Base-by-base conservation (phyloP, 2,797 vertebrate species). In the Melanotaenia maccullochi region DNA sequence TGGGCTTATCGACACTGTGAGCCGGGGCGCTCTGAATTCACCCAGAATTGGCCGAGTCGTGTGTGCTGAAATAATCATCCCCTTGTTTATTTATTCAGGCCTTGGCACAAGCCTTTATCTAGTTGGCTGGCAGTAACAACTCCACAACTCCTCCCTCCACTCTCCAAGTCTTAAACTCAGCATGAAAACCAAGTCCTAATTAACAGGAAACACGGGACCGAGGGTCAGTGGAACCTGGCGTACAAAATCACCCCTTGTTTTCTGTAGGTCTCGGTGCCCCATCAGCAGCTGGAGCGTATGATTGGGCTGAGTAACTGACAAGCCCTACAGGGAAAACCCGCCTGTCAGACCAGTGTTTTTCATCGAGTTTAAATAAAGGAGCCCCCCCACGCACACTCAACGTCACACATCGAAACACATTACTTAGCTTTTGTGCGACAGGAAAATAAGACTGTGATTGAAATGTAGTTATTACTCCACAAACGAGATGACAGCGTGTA, bases 11-110 rank as follows among this genome's bases (percentile, higher is more conserved):
- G 3, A 77, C 63, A 5, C 75, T 35, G 76, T 35, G 81, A 90
- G 87, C 86, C 7, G 78, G 69, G 80, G 75, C 77, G 44, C 85
- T 87, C 81, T 87, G 90, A 88, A 93, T 92, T 93, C 91, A 81
- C 82, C 85, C 73, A 74, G 89, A 93, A 89, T 90, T 83, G 90
- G 78, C 70, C 42, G 59, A 84, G 89, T 85, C 87, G 80, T 89
- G 91, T 88, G 87, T 83, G 76, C 82, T 83, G 86, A 89, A 90
- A 90, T 91, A 93, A 91, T 93, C 90, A 84, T 85, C 70, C 65
- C 71, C 72, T 83, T 92, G 90, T 94, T 94, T 94, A 90, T 93
- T 94, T 93, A 87, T 79, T 69, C 87, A 85, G 72, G 83, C 84
- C 47, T 42, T 73, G 73, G 89, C 87, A 80, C 85, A 83, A 82